These are phyloP conservation scores for Erythrocercus mccallii DNA, from an alignment of 2,113 vertebrate species.

Conservation along the genomic window DNA sequence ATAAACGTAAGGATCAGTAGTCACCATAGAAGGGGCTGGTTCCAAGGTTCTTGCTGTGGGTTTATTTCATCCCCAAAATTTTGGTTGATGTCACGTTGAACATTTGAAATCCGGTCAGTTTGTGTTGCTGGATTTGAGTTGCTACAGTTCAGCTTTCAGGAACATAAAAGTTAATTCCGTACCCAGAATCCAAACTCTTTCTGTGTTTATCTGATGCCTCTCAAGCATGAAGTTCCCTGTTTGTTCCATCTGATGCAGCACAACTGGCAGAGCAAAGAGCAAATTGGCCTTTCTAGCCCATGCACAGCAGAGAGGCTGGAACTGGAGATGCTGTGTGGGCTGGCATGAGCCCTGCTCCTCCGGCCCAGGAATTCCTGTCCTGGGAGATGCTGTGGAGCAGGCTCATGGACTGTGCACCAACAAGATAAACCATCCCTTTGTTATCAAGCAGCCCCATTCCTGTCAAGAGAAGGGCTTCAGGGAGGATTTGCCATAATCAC, in stretches of 20 bases:
- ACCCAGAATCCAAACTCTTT: background rate
- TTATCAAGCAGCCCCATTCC: conserved; percentile 7
- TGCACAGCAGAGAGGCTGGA: background rate
- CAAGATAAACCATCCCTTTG: conserved; percentile 30
- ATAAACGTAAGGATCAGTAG: background rate
- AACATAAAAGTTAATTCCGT: background rate
- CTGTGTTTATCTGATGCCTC: conserved; percentile 2
- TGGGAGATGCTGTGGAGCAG: background rate
- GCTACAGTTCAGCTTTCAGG: background rate
- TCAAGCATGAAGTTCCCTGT: conserved; percentile 10
- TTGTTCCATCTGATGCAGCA: background rate
- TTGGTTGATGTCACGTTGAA: background rate
- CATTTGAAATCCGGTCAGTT: rapidly evolving
- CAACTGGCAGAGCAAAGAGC: background rate
- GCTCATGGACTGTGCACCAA: background rate
- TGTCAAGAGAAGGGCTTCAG: background rate
- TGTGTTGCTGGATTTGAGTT: background rate
- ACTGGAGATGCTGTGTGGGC: background rate
- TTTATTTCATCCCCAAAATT: background rate
- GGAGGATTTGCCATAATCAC: background rate
- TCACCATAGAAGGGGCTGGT: background rate
- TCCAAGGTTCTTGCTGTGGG: background rate
- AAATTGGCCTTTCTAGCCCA: background rate
- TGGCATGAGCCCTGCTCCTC: background rate
- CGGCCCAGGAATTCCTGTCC: background rate